phyloP scores from a whole-genome alignment of 2,888 invertebrate genomes.

The Nephrotoma flavescens region DNA sequence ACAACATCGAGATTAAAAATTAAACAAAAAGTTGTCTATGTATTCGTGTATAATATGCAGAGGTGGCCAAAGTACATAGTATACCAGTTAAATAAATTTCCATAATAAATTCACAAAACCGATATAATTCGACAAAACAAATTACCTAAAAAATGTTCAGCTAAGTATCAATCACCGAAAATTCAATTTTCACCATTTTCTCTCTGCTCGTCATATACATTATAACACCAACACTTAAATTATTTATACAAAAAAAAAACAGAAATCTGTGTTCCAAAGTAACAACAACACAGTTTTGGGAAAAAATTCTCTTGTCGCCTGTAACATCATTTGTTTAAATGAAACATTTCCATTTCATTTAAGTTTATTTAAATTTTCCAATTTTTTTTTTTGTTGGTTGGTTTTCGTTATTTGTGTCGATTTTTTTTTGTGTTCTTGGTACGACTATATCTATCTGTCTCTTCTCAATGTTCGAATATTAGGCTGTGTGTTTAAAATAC shows the following conservation, averaged over 20 bases:
- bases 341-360: not conserved
- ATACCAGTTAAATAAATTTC: not conserved
- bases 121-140: not conserved
- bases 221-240: not conserved
- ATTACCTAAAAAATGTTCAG: not conserved
- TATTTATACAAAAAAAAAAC: not conserved
- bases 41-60: not conserved
- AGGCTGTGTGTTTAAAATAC: not conserved
- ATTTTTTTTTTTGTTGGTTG: not conserved
- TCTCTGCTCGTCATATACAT: not conserved
- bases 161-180: not conserved
- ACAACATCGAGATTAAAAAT: not conserved
- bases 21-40: not conserved
- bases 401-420: not conserved
- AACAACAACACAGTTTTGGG: not conserved
- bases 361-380: not conserved
- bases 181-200: not conserved
- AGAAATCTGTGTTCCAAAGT: not conserved
- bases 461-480: not conserved
- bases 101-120: not conserved
- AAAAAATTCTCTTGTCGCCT: not conserved
- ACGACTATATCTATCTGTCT: not conserved
- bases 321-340: not conserved
- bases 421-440: not conserved
- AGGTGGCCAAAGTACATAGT: not conserved